Evolutionary conservation across 2,888 invertebrate genomes (phyloP), one percentile per base, ranked within the genome.

Genomic region (Eudemis profundana): DNA sequence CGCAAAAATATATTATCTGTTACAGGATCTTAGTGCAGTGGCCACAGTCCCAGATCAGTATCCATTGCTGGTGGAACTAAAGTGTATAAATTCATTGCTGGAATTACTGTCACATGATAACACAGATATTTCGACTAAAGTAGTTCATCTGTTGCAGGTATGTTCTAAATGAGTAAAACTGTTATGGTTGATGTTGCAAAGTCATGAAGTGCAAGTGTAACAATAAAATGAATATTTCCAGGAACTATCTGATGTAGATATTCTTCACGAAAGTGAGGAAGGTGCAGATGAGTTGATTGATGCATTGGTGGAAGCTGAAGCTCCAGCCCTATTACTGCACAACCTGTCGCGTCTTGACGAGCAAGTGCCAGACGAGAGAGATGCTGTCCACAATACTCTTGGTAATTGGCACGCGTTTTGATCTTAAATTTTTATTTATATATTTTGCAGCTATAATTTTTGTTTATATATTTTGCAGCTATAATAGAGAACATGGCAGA

Each of bases 21-120:
- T 96, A 59, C 95, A 98, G 93, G 98, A 98, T 81, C 93, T 99
- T 83, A 97, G 99, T 90, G 96, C 96, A 3, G 93, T 99, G 33
- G 98, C 99, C 0, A 99, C 99, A 4, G 97, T 97, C 38, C 99
- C 99, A 0, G 98, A 99, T 83, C 94, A 98, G 66, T 99, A 99
- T 89, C 96, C 97, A 0, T 85, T 98, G 53, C 93, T 99, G 68
- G 97, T 99, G 0, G 97, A 98, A 72, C 89, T 98, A 56, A 96
- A 97, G 77, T 96, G 98, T 56, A 94, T 99, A 38, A 96, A 97
- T 67, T 97, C 98, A 56, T 86, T 99, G n/a, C 87, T 99, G 42
- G 98, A 99, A 79, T 93, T 99, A 62, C 88, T 99, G 8, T 95
- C 97, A 19, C 99, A 99, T 91, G 99, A 99, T 78, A 99, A 99